Conservation (phyloP, 2,797 vertebrate genomes). For the Sebastes jordani region DNA sequence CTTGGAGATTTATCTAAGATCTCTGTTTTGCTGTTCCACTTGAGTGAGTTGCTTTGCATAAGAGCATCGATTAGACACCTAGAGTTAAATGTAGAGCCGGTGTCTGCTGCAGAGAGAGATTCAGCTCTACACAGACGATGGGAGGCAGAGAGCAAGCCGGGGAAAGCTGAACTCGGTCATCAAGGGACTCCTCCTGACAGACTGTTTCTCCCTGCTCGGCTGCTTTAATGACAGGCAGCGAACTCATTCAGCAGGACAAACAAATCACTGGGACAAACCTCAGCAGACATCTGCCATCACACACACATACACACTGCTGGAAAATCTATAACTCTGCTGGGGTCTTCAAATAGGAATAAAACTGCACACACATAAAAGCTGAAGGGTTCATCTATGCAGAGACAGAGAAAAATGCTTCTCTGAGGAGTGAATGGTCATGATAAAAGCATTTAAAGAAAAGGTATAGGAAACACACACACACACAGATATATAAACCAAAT, state of each 20-base stretch:
- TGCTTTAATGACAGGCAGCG: slow-evolving; percentile 47
- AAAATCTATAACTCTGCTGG: slow-evolving; percentile 3
- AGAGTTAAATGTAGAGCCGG: slow-evolving; percentile 7
- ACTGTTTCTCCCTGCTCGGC: slow-evolving; percentile 33
- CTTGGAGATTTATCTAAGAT: slow-evolving; percentile 17
- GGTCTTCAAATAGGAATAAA: background rate
- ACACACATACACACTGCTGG: slow-evolving; percentile 41
- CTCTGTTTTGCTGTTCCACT: slow-evolving; percentile 4
- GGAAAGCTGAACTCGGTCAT: slow-evolving; percentile 26
- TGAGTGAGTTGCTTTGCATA: slow-evolving; percentile 20
- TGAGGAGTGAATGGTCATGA: background rate
- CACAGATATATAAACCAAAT: background rate
- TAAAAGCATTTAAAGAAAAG: background rate
- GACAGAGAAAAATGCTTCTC: background rate
- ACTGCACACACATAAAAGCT: background rate
- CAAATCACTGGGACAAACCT: slow-evolving; percentile 43
- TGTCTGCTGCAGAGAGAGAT: background rate
- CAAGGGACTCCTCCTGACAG: slow-evolving; percentile 10
- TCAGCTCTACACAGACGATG: background rate
- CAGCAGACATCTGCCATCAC: background rate
- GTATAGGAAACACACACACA: background rate
- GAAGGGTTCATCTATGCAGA: background rate
- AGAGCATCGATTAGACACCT: slow-evolving; percentile 34
- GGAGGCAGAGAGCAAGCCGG: background rate
- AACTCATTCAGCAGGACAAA: slow-evolving; percentile 57